Conservation (phyloP, 2,888 invertebrate genomes). For the Holacanthella duospinosa region DNA sequence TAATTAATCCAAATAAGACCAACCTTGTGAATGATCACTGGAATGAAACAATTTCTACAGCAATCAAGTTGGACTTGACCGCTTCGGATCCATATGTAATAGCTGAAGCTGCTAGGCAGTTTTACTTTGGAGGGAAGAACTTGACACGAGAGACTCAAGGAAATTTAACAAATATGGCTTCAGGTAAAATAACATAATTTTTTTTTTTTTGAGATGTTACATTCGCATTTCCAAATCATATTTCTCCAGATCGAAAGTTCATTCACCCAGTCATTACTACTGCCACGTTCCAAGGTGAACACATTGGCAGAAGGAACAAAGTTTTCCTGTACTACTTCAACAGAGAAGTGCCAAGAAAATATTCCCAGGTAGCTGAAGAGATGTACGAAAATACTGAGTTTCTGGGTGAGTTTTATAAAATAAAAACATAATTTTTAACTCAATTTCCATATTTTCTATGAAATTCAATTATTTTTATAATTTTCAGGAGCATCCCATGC, state of each 20-base stretch:
- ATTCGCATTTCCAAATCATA: too few species aligned
- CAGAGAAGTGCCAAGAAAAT: not conserved
- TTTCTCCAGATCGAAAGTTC: slow-evolving; percentile 8
- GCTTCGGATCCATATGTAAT: not conserved
- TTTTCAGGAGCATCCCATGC: too few species aligned
- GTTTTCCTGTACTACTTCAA: slow-evolving; percentile 8
- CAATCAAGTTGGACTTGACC: not conserved
- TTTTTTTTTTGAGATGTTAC: too few species aligned
- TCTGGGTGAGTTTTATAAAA: too few species aligned
- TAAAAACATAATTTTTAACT: too few species aligned
- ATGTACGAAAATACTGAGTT: not conserved
- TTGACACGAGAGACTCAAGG: not conserved
- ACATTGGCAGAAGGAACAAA: not conserved
- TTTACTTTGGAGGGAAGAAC: slow-evolving; percentile 4
- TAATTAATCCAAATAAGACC: not conserved
- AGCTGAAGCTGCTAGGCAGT: not conserved
- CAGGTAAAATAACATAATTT: too few species aligned
- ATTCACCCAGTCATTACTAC: not conserved
- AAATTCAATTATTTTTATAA: too few species aligned
- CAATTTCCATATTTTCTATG: too few species aligned
- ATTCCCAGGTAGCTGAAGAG: not conserved
- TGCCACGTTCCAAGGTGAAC: not conserved
- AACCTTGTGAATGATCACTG: not conserved
- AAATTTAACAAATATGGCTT: not conserved
- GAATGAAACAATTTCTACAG: not conserved